Conservation (phyloP, 2,888 invertebrate species). For the Chydorus sphaericus region DNA sequence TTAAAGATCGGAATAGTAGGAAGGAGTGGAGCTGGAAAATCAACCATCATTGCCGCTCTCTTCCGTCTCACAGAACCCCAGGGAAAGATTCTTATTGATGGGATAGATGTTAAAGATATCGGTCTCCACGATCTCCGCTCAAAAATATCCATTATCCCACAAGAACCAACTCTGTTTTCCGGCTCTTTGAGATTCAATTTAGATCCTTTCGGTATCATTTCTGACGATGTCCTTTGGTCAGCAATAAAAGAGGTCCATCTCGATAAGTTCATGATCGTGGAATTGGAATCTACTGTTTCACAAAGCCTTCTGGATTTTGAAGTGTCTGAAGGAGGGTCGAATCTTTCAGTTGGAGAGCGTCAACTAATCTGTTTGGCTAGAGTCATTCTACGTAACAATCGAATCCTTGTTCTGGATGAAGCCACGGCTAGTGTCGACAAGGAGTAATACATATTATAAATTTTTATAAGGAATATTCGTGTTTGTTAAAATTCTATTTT, state of each 20-base stretch:
- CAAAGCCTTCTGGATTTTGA: constrained; percentile 48
- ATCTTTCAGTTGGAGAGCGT: constrained; percentile 79
- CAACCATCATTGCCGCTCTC: constrained; percentile 50
- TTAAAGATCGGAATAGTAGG: constrained; percentile 52
- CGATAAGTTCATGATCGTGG: too few relatives aligned
- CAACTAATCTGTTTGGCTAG: constrained; percentile 80
- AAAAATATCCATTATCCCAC: constrained; percentile 34
- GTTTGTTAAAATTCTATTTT: not conserved
- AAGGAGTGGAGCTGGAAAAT: constrained; percentile 51
- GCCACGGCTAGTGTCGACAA: constrained; percentile 88
- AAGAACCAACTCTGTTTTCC: constrained; percentile 30
- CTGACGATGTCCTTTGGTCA: constrained; percentile 20
- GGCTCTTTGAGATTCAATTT: constrained; percentile 29
- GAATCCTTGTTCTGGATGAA: constrained; percentile 75
- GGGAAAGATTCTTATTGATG: constrained; percentile 54
- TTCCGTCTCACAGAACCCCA: constrained; percentile 50
- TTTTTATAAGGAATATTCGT: too few relatives aligned
- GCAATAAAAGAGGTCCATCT: constrained; percentile 11
- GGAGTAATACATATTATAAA: constrained; percentile 37
- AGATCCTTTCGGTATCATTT: constrained; percentile 27
- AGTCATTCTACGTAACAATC: constrained; percentile 68
- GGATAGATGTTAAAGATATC: constrained; percentile 34
- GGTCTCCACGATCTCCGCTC: constrained; percentile 40
- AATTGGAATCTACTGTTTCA: too few relatives aligned
- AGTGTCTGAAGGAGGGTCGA: constrained; percentile 50